A percentile compares a stretch with the other conserved stretches of the same genome.
These are phyloP conservation scores for Enteromius trimaculatus DNA, from an alignment of 2,797 vertebrate genomes.

Conservation along the genomic window DNA sequence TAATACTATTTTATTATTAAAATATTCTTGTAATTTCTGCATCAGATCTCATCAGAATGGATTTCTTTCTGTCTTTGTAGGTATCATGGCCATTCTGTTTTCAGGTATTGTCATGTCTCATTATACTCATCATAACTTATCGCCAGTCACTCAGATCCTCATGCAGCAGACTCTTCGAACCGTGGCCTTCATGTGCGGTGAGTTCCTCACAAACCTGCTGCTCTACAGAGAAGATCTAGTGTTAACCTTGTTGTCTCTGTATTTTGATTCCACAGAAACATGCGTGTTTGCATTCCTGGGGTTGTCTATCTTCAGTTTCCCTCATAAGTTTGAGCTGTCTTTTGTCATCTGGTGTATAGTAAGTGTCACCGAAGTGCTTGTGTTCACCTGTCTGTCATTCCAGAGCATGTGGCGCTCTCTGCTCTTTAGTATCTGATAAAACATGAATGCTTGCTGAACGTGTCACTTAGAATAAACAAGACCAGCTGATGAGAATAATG, in stretches of 20 bases:
- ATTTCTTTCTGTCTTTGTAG: constrained; percentile 67
- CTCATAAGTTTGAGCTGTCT: constrained; percentile 98
- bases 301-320: constrained; percentile 98
- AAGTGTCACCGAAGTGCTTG: constrained; percentile 71
- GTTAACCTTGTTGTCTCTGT: not conserved
- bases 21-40: not conserved
- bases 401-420: not conserved
- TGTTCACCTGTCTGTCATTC: not conserved
- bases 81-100: constrained; percentile 99
- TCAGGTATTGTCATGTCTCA: constrained; percentile 98
- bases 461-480: not conserved
- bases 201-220: constrained; percentile 50
- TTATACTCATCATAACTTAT: constrained; percentile 98
- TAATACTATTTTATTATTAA: not conserved
- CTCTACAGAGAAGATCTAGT: not conserved
- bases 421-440: not conserved
- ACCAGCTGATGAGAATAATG: no score
- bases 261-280: constrained; percentile 81
- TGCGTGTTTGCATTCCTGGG: constrained; percentile 99
- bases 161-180: constrained; percentile 98
- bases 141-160: constrained; percentile 96
- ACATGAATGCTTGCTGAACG: not conserved
- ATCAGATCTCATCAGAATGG: not conserved
- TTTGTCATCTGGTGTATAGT: constrained; percentile 99
- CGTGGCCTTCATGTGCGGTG: constrained; percentile 97